Percentiles rank a stretch among this genome's conserved stretches.
Evolutionary conservation across 2,888 invertebrate species (phyloP).

Genomic region (Slavum lentiscoides): DNA sequence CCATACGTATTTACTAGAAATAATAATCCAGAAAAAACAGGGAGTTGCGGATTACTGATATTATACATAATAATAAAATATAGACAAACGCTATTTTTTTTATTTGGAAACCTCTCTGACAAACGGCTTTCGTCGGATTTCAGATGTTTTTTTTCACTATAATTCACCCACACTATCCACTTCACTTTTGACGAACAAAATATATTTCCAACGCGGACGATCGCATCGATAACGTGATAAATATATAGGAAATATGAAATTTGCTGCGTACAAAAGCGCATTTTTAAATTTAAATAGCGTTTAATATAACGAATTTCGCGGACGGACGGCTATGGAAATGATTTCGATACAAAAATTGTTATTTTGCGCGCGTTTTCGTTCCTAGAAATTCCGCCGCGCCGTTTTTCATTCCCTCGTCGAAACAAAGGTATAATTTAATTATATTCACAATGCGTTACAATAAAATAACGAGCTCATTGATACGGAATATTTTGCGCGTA

Average conservation of each 20-base stretch:
- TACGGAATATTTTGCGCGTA: conserved; percentile 1
- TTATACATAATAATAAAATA: no score
- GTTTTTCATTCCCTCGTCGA: background rate
- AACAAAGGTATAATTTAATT: conserved; percentile 28
- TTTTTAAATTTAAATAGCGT: no score
- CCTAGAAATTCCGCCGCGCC: background rate
- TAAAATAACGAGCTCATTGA: conserved; percentile 16
- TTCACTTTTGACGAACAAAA: no score
- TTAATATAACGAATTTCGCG: conserved; percentile 9
- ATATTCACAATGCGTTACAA: background rate
- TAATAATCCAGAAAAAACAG: no score
- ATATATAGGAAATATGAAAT: conserved; percentile 15
- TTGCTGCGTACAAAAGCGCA: conserved; percentile 5
- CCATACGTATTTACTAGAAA: no score
- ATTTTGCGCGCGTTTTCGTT: background rate
- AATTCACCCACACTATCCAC: no score
- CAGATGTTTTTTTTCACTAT: no score
- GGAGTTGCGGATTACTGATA: no score
- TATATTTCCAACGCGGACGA: background rate
- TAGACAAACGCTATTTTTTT: no score
- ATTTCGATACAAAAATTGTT: conserved; percentile 1
- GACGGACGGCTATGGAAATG: background rate
- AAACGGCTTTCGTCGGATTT: no score
- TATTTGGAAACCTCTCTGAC: no score
- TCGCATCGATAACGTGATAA: background rate